These are phyloP conservation scores for Sciurus vulgaris DNA, from an alignment of 2,797 vertebrate species.

Conservation along the genomic window DNA sequence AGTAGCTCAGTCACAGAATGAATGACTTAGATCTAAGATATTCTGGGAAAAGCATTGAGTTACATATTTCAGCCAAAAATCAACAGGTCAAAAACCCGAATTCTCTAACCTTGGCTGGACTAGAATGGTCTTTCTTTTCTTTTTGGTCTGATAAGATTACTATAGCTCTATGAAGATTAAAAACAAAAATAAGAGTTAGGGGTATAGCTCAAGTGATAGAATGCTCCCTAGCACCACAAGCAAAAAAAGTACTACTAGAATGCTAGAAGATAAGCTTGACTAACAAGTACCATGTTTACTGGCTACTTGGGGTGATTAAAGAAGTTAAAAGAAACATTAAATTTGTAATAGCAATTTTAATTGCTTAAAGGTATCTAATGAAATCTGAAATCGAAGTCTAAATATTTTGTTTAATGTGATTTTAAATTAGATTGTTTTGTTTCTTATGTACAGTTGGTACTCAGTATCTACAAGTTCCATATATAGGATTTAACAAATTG, in stretches of 20 bases:
- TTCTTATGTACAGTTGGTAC: background rate
- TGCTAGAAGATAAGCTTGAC: conserved; percentile 25
- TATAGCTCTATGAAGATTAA: conserved; percentile 38
- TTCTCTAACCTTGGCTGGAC: background rate
- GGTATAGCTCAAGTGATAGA: no score
- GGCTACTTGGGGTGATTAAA: background rate
- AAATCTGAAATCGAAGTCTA: conserved; percentile 53
- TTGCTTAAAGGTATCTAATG: conserved; percentile 9
- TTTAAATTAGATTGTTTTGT: conserved; percentile 54
- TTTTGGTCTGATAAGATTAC: conserved; percentile 41
- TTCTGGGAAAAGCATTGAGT: background rate
- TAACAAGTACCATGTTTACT: conserved; percentile 35
- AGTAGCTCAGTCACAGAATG: background rate
- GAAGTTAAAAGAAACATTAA: conserved; percentile 6
- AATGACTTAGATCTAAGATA: background rate
- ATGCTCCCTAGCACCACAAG: no score
- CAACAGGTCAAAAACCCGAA: background rate
- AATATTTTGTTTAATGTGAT: background rate
- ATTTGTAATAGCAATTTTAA: conserved; percentile 56
- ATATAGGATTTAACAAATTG: background rate
- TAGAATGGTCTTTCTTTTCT: conserved; percentile 20
- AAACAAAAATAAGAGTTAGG: background rate
- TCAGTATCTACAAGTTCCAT: background rate
- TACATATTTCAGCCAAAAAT: background rate
- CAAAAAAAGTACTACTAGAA: conserved; percentile 25